Evolutionary conservation across 2,797 vertebrate species (phyloP).

Genomic region (Fundulus diaphanus): DNA sequence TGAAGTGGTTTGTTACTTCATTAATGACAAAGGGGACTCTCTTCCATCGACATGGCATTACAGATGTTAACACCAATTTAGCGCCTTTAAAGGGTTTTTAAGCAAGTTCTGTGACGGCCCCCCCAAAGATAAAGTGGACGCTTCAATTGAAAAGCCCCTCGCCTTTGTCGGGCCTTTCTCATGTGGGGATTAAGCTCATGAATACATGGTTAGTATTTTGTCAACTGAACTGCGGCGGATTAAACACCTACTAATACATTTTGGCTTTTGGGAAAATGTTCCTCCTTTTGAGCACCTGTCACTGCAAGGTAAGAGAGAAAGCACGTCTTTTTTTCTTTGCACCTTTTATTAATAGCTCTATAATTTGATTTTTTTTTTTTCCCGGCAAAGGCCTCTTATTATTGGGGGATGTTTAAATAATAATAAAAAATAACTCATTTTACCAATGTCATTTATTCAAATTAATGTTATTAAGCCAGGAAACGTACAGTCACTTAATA

Average conservation of each 20-base stretch:
- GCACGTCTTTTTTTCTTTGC: constrained; percentile 63
- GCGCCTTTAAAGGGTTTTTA: constrained; percentile 75
- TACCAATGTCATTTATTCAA: constrained; percentile 82
- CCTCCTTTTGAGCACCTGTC: constrained; percentile 15
- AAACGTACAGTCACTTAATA: constrained; percentile 92
- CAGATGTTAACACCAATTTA: constrained; percentile 85
- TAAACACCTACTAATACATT: constrained; percentile 41
- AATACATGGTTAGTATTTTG: constrained; percentile 82
- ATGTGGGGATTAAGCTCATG: constrained; percentile 80
- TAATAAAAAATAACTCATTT: constrained; percentile 75
- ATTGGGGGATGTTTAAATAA: constrained; percentile 66
- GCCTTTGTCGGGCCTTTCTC: constrained; percentile 77
- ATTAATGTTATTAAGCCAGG: constrained; percentile 86
- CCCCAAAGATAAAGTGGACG: constrained; percentile 70
- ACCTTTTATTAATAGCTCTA: constrained; percentile 77
- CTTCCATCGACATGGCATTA: constrained; percentile 78
- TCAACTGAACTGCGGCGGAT: constrained; percentile 72
- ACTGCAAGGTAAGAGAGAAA: constrained; percentile 57
- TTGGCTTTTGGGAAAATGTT: constrained; percentile 7
- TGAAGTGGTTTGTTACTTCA: constrained; percentile 89
- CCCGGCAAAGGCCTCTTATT: constrained; percentile 61
- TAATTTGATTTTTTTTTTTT: constrained; percentile 65
- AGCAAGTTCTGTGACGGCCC: constrained; percentile 78
- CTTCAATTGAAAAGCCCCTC: constrained; percentile 80
- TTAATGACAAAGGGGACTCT: constrained; percentile 83